phyloP scores from a whole-genome alignment of 2,113 vertebrate genomes.

The Pachyramphus minor region DNA sequence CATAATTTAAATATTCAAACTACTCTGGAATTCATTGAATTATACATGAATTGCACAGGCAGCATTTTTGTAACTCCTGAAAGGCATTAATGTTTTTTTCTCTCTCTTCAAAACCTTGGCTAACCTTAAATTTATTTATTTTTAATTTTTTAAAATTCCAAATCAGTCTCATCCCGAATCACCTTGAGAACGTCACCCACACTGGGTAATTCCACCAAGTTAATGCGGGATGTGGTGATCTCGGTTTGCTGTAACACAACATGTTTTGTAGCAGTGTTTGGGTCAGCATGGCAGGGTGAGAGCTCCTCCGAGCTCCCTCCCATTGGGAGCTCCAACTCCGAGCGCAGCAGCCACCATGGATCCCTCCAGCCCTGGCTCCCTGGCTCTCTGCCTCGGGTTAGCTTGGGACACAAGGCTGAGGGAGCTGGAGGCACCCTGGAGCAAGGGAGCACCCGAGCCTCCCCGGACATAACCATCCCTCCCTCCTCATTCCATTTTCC shows the following conservation, averaged over 20 bases:
- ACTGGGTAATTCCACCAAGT: fast-evolving
- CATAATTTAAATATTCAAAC: constrained; percentile 78
- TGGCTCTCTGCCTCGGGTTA: not conserved
- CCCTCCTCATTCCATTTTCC: not conserved
- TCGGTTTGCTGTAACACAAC: fast-evolving
- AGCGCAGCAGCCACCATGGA: fast-evolving
- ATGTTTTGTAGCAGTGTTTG: not conserved
- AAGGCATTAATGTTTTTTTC: not conserved
- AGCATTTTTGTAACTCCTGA: constrained; percentile 23
- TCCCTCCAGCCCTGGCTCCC: not conserved
- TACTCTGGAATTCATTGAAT: constrained; percentile 49
- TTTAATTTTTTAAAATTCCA: not conserved
- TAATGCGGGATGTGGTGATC: not conserved
- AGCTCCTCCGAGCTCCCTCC: not conserved
- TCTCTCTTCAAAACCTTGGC: not conserved
- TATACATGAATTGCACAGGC: constrained; percentile 60
- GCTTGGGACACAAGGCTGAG: not conserved
- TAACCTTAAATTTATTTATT: not conserved
- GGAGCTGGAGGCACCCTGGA: not conserved
- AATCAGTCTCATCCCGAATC: not conserved
- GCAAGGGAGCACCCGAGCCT: not conserved
- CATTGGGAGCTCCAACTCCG: fast-evolving
- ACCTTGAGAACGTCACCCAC: fast-evolving
- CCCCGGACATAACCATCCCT: not conserved
- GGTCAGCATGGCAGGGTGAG: not conserved